Base-by-base conservation (phyloP, 2,113 vertebrate genomes). In the Rattus rattus region DNA sequence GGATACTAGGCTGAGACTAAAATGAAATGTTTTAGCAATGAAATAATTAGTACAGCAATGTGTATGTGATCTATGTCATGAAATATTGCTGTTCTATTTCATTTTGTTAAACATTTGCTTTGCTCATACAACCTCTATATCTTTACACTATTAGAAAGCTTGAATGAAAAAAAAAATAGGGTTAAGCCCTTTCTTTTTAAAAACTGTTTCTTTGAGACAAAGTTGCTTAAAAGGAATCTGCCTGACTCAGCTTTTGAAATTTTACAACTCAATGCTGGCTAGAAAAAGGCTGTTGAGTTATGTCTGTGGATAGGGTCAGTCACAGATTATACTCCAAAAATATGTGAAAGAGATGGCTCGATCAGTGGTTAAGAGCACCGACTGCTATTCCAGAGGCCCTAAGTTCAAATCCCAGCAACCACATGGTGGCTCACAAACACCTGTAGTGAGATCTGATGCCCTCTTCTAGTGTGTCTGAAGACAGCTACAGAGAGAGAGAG, bases 11-110 rank as follows among this genome's bases (percentile, higher is more conserved):
- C 49, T 90, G 2, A 33, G 91, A 91, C n/a, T 81, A 63, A 79
- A 90, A 90, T 86, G 20, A 83, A 26, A 73, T 13, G 24, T 52
- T 90, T 94, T 76, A 88, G 59, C 85, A 83, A 92, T 69, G 70
- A 91, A 77, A 90, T 77, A 69, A 43, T 76, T 93, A 36, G 26
- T 81, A 20, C 30, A 81, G 67, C 8, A 93, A 16, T 75, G 1
- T 56, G 19, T 47, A 75, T 72, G 49, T 47, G 12, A 43, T 30
- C 33, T 52, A 86, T n/a, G 49, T 22, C 16, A 43, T 75, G 56
- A 86, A 56, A 91, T 80, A 43, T 73, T 83, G 36, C 26, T 90
- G 92, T 43, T 47, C 56, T 52, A 80, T 43, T 43, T 91, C 14
- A 89, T 83, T 84, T 76, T 94, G 33, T 1, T 76, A 75, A 92